Evolutionary conservation across 2,113 vertebrate species (phyloP).

Genomic region (Tringa solitaria): DNA sequence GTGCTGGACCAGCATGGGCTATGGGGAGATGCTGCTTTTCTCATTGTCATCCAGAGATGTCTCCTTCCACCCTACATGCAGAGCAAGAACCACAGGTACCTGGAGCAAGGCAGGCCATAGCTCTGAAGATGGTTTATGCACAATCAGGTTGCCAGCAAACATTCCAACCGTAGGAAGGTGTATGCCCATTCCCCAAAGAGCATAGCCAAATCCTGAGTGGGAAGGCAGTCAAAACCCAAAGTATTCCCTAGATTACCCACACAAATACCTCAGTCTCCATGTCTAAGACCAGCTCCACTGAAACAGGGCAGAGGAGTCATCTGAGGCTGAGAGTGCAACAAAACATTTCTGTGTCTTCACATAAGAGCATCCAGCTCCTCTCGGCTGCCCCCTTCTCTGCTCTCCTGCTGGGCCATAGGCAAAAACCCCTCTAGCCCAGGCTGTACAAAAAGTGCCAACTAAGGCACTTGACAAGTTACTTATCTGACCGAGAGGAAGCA

Average conservation of each 20-base stretch:
- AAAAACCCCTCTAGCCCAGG: not conserved
- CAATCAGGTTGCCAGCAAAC: not conserved
- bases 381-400: not conserved
- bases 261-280: not conserved
- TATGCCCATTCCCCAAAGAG: not conserved
- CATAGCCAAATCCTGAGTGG: not conserved
- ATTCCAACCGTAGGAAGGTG: not conserved
- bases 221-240: not conserved
- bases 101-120: not conserved
- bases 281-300: not conserved
- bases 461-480: not conserved
- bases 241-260: not conserved
- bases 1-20: accelerated
- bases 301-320: not conserved
- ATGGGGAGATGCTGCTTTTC: not conserved
- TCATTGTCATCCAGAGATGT: not conserved
- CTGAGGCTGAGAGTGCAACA: not conserved
- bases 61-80: not conserved
- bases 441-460: not conserved
- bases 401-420: not conserved
- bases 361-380: not conserved
- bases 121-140: not conserved
- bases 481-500: not conserved
- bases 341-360: not conserved
- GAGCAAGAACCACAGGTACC: not conserved